These are phyloP conservation scores for Phalacrocorax carbo DNA, from an alignment of 2,113 vertebrate species.

Conservation along the genomic window DNA sequence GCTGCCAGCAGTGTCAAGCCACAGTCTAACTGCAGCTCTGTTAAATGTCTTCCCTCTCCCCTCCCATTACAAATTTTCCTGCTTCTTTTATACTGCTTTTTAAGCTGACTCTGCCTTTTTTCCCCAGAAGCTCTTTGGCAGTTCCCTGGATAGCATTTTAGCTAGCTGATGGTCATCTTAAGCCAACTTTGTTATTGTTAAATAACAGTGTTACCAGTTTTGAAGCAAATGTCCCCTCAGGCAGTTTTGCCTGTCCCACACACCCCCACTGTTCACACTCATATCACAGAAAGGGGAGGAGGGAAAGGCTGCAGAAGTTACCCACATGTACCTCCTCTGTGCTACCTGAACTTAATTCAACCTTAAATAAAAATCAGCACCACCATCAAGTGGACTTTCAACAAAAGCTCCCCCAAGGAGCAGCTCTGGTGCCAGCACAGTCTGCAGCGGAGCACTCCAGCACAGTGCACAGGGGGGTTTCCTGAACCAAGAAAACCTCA, in stretches of 20 bases:
- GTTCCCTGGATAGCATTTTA: neutral
- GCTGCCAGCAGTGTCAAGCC: neutral
- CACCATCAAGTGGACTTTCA: neutral
- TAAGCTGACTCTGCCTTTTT: neutral
- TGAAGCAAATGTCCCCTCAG: neutral
- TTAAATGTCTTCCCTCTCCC: no score
- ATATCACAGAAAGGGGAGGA: neutral
- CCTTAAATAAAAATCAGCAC: neutral
- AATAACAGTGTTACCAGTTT: neutral
- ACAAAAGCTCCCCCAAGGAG: neutral
- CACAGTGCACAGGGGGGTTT: accelerated
- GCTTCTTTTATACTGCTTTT: neutral
- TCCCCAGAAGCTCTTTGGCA: neutral
- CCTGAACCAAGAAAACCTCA: neutral
- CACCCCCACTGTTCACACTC: neutral
- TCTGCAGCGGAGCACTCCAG: neutral
- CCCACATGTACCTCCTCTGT: neutral
- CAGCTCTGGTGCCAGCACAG: neutral
- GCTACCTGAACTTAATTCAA: neutral
- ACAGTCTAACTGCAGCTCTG: neutral
- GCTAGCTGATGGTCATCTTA: neutral
- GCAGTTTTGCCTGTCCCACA: neutral
- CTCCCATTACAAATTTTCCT: neutral
- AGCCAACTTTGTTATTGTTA: neutral
- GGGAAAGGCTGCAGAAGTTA: neutral